Conservation (phyloP, 2,888 invertebrate species). For the Limnephilus marmoratus region DNA sequence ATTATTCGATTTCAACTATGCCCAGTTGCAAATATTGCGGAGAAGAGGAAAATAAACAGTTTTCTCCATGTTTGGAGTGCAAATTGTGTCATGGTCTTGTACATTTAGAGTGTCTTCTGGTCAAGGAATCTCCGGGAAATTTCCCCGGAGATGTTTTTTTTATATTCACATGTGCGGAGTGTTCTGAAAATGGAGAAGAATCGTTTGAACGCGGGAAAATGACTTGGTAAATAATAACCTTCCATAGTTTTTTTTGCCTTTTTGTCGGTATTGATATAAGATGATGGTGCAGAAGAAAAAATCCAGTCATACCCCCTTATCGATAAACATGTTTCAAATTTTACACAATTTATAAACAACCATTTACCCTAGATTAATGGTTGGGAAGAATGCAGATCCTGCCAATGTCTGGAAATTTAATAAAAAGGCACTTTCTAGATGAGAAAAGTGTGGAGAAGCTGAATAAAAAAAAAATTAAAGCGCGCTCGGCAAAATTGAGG, state of each 20-base stretch:
- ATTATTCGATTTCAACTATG: background rate
- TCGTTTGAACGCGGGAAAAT: constrained; percentile 81
- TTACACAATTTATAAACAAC: too few relatives aligned
- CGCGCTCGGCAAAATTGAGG: too few relatives aligned
- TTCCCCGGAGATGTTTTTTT: constrained; percentile 87
- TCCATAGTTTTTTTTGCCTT: background rate
- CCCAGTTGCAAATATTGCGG: constrained; percentile 78
- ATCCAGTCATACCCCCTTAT: background rate
- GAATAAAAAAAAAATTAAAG: too few relatives aligned
- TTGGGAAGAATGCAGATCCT: too few relatives aligned
- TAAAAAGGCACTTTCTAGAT: too few relatives aligned
- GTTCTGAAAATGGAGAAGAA: constrained; percentile 78
- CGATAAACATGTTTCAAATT: too few relatives aligned
- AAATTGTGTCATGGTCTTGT: constrained; percentile 78
- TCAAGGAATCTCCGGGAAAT: constrained; percentile 83
- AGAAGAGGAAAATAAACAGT: constrained; percentile 75
- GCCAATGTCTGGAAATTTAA: too few relatives aligned
- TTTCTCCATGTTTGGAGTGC: constrained; percentile 80
- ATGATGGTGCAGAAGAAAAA: background rate
- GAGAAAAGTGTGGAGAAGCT: too few relatives aligned
- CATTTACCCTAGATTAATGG: too few relatives aligned
- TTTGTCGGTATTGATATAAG: background rate
- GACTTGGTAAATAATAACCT: constrained; percentile 78
- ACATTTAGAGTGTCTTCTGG: constrained; percentile 82
- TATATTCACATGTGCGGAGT: constrained; percentile 82